These are phyloP conservation scores for Heliocidaris erythrogramma DNA, from an alignment of 35 echinoderm and acorn worm genomes.

Conservation along the genomic window DNA sequence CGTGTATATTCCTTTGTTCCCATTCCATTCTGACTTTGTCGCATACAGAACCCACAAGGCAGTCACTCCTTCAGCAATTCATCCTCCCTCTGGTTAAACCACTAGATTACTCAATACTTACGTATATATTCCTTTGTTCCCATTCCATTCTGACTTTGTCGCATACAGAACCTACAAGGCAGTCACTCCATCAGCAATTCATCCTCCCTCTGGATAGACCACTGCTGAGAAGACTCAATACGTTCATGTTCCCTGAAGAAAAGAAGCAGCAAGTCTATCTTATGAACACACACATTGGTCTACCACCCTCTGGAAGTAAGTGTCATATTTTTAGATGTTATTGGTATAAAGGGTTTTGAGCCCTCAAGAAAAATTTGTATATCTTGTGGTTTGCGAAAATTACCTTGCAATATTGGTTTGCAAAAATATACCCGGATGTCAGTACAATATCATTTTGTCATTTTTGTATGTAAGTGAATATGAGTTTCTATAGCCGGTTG, in stretches of 20 bases:
- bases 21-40: no score
- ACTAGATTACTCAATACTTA: constrained; percentile 71
- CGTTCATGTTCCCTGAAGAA: constrained; percentile 69
- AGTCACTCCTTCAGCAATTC: constrained; percentile 59
- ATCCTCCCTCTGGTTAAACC: constrained; percentile 77
- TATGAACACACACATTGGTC: constrained; percentile 82
- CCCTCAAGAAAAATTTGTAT: no score
- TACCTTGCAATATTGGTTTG: no score
- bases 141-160: not conserved
- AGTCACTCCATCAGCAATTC: constrained; percentile 61
- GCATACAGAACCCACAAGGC: constrained; percentile 63
- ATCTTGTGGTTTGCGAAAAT: no score
- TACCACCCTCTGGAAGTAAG: constrained; percentile 70
- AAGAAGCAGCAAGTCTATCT: constrained; percentile 69
- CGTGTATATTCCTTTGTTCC: no score
- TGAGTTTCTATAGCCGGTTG: no score
- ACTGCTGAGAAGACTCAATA: constrained; percentile 76
- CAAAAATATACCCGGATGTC: no score
- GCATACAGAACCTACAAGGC: constrained; percentile 62
- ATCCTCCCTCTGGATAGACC: constrained; percentile 79
- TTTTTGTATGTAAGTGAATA: no score
- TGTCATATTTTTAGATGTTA: not conserved
- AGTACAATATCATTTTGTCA: no score
- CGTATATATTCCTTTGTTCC: not conserved
- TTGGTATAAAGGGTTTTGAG: no score